phyloP scores from a whole-genome alignment of 2,888 invertebrate genomes.

The Glyphotaelius pellucidus region DNA sequence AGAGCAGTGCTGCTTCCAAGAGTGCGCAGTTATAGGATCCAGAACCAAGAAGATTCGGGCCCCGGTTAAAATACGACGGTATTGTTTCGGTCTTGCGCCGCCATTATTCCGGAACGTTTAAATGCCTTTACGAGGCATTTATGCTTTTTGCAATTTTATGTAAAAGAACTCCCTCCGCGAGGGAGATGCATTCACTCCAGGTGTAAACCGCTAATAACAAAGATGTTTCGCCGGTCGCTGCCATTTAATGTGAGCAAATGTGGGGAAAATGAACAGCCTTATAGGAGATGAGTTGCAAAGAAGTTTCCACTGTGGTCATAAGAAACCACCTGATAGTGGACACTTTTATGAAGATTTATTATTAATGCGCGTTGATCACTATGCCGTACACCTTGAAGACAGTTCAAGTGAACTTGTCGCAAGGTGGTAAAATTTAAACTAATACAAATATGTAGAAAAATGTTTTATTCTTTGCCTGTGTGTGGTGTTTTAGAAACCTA shows the following conservation, averaged over 20 bases:
- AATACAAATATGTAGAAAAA: too few relatives aligned
- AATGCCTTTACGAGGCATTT: constrained; percentile 52
- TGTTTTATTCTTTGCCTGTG: too few relatives aligned
- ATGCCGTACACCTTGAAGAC: background rate
- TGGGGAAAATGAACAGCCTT: background rate
- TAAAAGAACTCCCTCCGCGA: constrained; percentile 28
- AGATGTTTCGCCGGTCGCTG: background rate
- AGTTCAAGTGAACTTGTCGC: background rate
- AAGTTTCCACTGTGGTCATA: background rate
- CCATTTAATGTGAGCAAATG: background rate
- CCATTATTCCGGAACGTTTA: constrained; percentile 28
- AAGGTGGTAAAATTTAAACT: background rate
- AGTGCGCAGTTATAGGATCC: background rate
- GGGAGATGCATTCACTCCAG: constrained; percentile 26
- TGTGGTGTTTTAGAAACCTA: too few relatives aligned
- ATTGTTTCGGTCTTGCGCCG: constrained; percentile 51
- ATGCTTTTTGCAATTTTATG: constrained; percentile 45
- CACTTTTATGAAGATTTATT: background rate
- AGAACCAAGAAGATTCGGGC: constrained; percentile 19
- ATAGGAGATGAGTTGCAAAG: background rate
- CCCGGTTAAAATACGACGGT: constrained; percentile 47
- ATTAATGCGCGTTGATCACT: background rate
- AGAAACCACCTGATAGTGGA: background rate
- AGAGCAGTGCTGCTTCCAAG: background rate
- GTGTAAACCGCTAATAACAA: background rate